These are phyloP conservation scores for Antrozous pallidus DNA, from an alignment of 2,797 vertebrate species.

Conservation along the genomic window DNA sequence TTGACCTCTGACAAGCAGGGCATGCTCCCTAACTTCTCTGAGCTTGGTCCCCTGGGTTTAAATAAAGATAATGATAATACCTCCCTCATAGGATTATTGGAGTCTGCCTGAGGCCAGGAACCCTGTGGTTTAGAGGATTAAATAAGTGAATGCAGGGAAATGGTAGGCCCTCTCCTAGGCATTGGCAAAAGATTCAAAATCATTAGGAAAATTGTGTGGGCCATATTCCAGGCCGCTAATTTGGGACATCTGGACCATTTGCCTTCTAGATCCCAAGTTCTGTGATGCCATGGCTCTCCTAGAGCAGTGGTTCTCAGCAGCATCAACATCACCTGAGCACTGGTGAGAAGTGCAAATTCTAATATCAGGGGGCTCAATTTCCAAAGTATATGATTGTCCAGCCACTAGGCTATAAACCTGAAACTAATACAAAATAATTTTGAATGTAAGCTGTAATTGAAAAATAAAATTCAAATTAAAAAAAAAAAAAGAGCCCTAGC, in stretches of 20 bases:
- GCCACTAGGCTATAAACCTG: background rate
- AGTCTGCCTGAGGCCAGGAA: background rate
- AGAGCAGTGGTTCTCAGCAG: background rate
- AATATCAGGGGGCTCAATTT: background rate
- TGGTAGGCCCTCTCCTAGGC: background rate
- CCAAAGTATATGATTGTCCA: background rate
- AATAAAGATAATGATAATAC: background rate
- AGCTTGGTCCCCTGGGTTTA: fast-evolving
- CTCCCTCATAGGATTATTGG: background rate
- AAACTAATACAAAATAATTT: no score
- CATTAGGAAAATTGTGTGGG: background rate
- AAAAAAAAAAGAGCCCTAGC: no score
- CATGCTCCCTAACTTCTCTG: background rate
- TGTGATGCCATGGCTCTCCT: background rate
- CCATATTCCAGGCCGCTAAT: background rate
- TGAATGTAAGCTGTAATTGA: no score
- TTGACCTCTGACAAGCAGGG: background rate
- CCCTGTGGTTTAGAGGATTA: background rate
- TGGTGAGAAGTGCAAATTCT: background rate
- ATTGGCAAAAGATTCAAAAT: background rate
- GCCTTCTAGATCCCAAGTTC: background rate
- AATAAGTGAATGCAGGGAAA: background rate
- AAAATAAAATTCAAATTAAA: no score
- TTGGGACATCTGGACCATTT: background rate
- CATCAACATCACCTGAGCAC: background rate